These are phyloP conservation scores for Volucella inanis DNA, from an alignment of 2,888 invertebrate species.

Conservation along the genomic window DNA sequence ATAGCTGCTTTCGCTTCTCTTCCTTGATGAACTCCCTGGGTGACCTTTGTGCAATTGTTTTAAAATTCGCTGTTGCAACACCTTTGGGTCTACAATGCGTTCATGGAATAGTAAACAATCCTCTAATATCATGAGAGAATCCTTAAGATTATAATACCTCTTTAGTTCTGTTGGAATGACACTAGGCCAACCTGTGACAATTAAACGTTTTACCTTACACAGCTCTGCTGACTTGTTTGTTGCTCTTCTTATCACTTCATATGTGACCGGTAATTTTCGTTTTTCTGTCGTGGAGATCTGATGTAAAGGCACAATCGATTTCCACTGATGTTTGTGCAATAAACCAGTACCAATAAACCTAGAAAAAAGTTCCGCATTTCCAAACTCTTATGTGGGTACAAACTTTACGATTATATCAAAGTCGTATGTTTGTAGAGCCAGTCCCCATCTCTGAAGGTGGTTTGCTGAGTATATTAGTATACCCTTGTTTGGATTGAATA, in stretches of 20 bases:
- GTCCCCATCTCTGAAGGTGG: conserved; percentile 40
- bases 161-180: too few relatives aligned
- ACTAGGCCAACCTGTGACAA: too few relatives aligned
- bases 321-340: too few relatives aligned
- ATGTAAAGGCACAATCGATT: neutral
- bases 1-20: conserved; percentile 77
- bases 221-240: too few relatives aligned
- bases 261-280: conserved; percentile 5
- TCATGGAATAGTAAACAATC: conserved; percentile 41
- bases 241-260: too few relatives aligned
- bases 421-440: conserved; percentile 59
- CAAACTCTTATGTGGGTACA: conserved; percentile 54
- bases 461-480: conserved; percentile 49
- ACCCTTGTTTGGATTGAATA: too few relatives aligned
- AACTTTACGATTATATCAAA: conserved; percentile 58
- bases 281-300: neutral
- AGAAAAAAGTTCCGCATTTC: conserved; percentile 43
- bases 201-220: too few relatives aligned
- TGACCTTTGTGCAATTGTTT: conserved; percentile 75
- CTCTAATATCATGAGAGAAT: neutral
- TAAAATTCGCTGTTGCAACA: conserved; percentile 44
- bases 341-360: conserved; percentile 37
- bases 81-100: conserved; percentile 32
- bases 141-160: too few relatives aligned
- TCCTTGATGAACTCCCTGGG: conserved; percentile 76